Conservation (phyloP, 2,113 vertebrate species). For the Podarcis muralis region DNA sequence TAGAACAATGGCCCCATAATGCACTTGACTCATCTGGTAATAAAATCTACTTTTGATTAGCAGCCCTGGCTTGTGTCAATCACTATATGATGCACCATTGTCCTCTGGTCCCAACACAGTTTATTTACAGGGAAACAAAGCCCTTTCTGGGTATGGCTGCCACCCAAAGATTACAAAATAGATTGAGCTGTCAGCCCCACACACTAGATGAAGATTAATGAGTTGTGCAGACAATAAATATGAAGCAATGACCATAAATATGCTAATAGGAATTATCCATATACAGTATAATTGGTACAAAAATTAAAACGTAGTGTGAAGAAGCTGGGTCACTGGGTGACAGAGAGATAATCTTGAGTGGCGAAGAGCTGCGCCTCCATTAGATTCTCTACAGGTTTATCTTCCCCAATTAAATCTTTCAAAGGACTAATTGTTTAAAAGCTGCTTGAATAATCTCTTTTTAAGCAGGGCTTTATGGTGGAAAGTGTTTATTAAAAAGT, state of each 20-base stretch:
- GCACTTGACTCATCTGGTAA: slow-evolving; percentile 88
- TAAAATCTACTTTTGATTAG: slow-evolving; percentile 92
- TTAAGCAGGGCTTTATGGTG: slow-evolving; percentile 63
- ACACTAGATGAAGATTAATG: slow-evolving; percentile 99
- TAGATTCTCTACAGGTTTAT: slow-evolving; percentile 80
- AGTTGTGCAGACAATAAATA: slow-evolving; percentile 95
- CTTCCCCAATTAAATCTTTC: slow-evolving; percentile 76
- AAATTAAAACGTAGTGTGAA: slow-evolving; percentile 86
- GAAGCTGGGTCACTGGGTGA: slow-evolving; percentile 81
- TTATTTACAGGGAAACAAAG: slow-evolving; percentile 91
- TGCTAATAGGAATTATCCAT: slow-evolving; percentile 97
- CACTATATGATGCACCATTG: slow-evolving; percentile 79
- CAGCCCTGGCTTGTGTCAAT: slow-evolving; percentile 91
- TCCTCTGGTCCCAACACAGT: slow-evolving; percentile 80
- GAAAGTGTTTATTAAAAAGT: slow-evolving; percentile 67
- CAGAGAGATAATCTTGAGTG: slow-evolving; percentile 85
- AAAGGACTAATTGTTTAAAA: slow-evolving; percentile 79
- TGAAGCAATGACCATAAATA: slow-evolving; percentile 99
- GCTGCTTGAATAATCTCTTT: slow-evolving; percentile 72
- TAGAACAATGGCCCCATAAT: slow-evolving; percentile 80
- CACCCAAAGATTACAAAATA: slow-evolving; percentile 93
- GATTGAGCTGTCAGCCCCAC: slow-evolving; percentile 98
- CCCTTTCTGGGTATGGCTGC: slow-evolving; percentile 80
- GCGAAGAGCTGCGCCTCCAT: slow-evolving; percentile 79
- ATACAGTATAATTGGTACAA: slow-evolving; percentile 89